phyloP scores from a whole-genome alignment of 2,888 invertebrate genomes.

The Leptopilina syphax region DNA sequence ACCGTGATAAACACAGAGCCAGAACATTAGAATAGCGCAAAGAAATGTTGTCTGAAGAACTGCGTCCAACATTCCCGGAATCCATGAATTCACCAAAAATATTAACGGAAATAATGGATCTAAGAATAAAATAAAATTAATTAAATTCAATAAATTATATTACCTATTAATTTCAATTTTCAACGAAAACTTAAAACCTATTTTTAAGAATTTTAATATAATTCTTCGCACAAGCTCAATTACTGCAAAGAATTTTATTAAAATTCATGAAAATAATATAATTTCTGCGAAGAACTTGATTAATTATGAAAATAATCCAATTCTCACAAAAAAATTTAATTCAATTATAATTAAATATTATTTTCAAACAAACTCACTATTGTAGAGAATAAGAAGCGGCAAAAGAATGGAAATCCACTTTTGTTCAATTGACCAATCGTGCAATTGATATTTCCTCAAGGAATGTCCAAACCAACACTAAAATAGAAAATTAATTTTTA shows the following conservation, averaged over 20 bases:
- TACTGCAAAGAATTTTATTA: too few species aligned
- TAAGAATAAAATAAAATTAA: constrained; percentile 75
- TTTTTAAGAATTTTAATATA: too few species aligned
- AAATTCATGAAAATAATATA: too few species aligned
- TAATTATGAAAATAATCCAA: too few species aligned
- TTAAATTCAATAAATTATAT: constrained; percentile 1
- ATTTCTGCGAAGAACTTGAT: too few species aligned
- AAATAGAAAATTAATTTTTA: constrained; percentile 40
- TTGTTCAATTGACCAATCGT: constrained; percentile 98
- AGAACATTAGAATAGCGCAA: constrained; percentile 91
- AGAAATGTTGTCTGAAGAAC: constrained; percentile 94
- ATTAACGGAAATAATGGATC: constrained; percentile 96
- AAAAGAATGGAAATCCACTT: constrained; percentile 95
- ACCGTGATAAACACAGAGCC: constrained; percentile 97
- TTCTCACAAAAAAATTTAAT: too few species aligned
- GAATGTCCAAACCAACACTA: constrained; percentile 97
- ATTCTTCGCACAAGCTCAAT: too few species aligned
- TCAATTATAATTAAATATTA: too few species aligned
- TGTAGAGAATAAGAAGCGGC: constrained; percentile 91
- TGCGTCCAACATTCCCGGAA: constrained; percentile 95
- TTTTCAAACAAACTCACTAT: constrained; percentile 83
- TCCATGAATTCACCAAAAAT: constrained; percentile 91
- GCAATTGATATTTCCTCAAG: constrained; percentile 89
- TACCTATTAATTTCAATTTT: neutral
- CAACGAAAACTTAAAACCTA: constrained; percentile 13